Conservation (phyloP, 1,140 invertebrate species). For the Pachyrhynchus sulphureomaculatus region DNA sequence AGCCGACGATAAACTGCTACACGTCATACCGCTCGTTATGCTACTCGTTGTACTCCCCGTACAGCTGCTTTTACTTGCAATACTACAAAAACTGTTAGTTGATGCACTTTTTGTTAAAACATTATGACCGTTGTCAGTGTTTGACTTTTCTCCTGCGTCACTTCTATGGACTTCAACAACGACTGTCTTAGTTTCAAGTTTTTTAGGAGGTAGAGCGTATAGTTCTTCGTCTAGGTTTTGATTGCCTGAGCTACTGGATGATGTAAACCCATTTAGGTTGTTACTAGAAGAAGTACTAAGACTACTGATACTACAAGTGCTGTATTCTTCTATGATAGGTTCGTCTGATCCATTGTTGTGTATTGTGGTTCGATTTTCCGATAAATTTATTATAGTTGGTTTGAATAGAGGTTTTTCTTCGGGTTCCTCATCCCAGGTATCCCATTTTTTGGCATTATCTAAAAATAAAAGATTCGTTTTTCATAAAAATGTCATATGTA, state of each 20-base stretch:
- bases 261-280: not conserved
- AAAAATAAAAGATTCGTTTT: constrained; percentile 9
- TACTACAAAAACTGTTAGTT: constrained; percentile 42
- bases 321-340: constrained; percentile 34
- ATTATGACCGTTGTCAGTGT: constrained; percentile 29
- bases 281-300: not conserved
- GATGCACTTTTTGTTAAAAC: constrained; percentile 43
- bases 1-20: constrained; percentile 56
- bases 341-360: constrained; percentile 54
- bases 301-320: constrained; percentile 4
- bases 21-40: constrained; percentile 36
- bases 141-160: constrained; percentile 40
- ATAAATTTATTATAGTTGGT: constrained; percentile 66
- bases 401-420: constrained; percentile 55
- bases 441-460: constrained; percentile 38
- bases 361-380: constrained; percentile 66
- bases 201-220: constrained; percentile 15
- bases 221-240: constrained; percentile 37
- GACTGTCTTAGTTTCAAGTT: constrained; percentile 59
- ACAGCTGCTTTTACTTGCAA: constrained; percentile 40
- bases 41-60: constrained; percentile 38
- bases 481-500: not conserved
- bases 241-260: not conserved
- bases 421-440: constrained; percentile 52
- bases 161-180: constrained; percentile 63